Percentiles rank a stretch among this genome's conserved stretches.
Conservation (phyloP, 2,113 vertebrate genomes). For the Euleptes europaea region DNA sequence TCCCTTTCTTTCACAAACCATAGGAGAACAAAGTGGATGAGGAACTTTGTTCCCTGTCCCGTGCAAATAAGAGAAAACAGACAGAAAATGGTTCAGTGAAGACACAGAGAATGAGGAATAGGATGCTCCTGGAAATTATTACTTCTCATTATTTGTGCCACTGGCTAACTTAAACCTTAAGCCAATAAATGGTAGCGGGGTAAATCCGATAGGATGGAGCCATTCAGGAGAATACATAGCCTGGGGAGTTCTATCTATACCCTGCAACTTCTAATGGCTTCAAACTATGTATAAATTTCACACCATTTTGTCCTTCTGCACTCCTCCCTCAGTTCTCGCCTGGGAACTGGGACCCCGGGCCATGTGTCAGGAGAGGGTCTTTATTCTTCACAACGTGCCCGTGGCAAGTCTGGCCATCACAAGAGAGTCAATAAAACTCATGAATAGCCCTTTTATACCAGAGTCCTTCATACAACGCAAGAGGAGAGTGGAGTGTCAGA, state of each 20-base stretch:
- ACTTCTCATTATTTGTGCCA: neutral
- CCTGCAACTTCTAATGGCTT: neutral
- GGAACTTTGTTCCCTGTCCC: no score
- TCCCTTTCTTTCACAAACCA: neutral
- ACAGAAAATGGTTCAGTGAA: neutral
- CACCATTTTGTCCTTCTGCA: neutral
- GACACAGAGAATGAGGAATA: neutral
- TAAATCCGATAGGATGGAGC: neutral
- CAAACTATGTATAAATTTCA: neutral
- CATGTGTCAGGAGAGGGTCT: neutral
- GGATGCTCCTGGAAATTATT: neutral
- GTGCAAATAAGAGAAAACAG: neutral
- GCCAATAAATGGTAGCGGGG: neutral
- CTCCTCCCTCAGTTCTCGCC: neutral
- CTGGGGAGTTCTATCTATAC: neutral
- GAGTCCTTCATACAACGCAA: slow-evolving; percentile 45
- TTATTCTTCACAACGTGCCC: slow-evolving; percentile 57
- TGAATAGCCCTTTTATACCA: slow-evolving; percentile 62
- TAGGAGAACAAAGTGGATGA: no score
- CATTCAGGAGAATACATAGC: neutral
- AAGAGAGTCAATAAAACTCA: slow-evolving; percentile 57
- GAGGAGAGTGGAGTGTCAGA: slow-evolving; percentile 53
- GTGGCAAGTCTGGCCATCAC: slow-evolving; percentile 50
- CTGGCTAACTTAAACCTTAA: neutral
- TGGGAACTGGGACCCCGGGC: neutral